Evolutionary conservation across 1,140 invertebrate species (phyloP).

Genomic region (Pteromalus puparum): DNA sequence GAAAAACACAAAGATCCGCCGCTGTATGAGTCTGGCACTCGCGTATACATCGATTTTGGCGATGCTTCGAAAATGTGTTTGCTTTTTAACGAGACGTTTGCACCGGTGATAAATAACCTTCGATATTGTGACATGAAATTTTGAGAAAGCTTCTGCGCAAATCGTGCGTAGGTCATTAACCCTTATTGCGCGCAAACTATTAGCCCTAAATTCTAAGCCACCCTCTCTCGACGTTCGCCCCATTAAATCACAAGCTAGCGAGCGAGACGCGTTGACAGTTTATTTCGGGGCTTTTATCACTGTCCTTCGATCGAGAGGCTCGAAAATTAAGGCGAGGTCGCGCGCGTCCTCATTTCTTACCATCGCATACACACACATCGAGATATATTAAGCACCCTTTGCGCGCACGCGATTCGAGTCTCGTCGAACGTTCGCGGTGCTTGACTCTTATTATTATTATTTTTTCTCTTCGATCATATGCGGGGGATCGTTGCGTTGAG

Average conservation of each 20-base stretch:
- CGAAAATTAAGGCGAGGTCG: slow-evolving; percentile 48
- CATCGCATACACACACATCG: not conserved
- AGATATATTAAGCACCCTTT: slow-evolving; percentile 61
- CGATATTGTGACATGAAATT: no score
- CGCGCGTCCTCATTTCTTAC: not conserved
- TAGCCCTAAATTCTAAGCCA: not conserved
- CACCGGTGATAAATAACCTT: no score
- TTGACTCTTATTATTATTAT: not conserved
- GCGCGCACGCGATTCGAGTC: slow-evolving; percentile 14
- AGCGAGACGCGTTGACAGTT: not conserved
- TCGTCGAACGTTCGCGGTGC: not conserved
- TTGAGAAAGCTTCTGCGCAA: no score
- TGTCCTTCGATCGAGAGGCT: slow-evolving; percentile 42
- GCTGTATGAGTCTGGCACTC: no score
- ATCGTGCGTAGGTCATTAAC: no score
- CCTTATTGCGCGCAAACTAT: no score
- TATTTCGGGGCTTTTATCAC: slow-evolving; percentile 44
- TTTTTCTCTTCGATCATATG: not conserved
- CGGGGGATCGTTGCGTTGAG: no score
- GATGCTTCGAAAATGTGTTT: no score
- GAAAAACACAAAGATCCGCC: no score
- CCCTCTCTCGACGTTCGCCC: not conserved
- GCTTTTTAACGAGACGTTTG: no score
- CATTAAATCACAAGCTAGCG: not conserved
- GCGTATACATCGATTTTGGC: no score